phyloP scores from a whole-genome alignment of 1,140 invertebrate species.

The Sinella curviseta region DNA sequence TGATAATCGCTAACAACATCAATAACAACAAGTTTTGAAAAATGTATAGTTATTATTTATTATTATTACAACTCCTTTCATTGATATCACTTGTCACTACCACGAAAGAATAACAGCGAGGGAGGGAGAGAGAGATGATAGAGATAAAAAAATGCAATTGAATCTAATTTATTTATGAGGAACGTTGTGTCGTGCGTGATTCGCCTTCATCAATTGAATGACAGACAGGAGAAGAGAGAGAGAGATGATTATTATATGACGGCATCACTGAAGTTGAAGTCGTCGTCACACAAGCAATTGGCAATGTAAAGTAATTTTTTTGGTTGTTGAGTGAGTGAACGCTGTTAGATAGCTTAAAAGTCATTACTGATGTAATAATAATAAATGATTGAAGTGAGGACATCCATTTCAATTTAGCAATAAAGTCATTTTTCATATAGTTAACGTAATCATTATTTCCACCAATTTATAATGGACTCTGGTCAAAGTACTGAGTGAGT shows the following conservation, averaged over 20 bases:
- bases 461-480: background rate
- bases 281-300: background rate
- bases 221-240: background rate
- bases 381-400: constrained; percentile 18
- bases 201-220: background rate
- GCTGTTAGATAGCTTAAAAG: background rate
- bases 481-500: background rate
- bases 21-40: background rate
- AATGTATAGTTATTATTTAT: background rate
- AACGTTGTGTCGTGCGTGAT: background rate
- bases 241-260: background rate
- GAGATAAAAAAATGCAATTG: constrained; percentile 6
- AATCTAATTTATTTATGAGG: constrained; percentile 6
- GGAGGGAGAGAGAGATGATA: background rate
- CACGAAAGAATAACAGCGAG: background rate
- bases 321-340: background rate
- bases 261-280: background rate
- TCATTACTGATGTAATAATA: constrained; percentile 6
- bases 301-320: background rate
- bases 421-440: background rate
- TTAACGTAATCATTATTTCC: background rate
- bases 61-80: background rate
- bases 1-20: background rate
- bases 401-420: constrained; percentile 18
- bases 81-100: background rate